These are phyloP conservation scores for Picathartes gymnocephalus DNA, from an alignment of 2,113 vertebrate genomes.

Conservation along the genomic window DNA sequence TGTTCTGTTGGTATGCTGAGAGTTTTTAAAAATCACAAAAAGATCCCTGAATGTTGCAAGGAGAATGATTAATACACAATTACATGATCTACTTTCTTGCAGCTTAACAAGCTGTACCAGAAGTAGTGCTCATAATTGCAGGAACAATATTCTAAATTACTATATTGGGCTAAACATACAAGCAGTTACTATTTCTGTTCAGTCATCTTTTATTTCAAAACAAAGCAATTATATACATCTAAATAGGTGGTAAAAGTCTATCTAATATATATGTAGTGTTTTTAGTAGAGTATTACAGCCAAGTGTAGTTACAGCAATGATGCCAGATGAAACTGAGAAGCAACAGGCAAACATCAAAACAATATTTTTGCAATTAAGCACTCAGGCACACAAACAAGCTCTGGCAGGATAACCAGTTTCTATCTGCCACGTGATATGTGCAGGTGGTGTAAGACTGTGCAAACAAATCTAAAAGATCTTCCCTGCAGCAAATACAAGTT, in stretches of 20 bases:
- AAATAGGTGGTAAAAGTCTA: background rate
- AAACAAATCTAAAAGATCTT: background rate
- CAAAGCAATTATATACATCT: background rate
- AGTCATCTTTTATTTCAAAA: background rate
- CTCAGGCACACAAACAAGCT: background rate
- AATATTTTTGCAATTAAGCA: background rate
- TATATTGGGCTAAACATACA: background rate
- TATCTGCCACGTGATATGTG: background rate
- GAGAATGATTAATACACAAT: background rate
- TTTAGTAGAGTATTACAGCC: background rate
- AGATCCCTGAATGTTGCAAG: background rate
- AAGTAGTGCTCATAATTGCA: background rate
- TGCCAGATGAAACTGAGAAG: background rate
- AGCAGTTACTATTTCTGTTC: background rate
- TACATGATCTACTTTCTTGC: background rate
- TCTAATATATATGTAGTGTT: background rate
- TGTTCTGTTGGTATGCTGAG: background rate
- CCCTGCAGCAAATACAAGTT: background rate
- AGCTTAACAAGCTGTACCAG: background rate
- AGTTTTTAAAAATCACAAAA: background rate
- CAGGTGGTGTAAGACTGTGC: background rate
- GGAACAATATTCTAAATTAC: background rate
- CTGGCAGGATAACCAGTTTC: background rate
- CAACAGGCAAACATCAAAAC: background rate
- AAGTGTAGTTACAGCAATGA: background rate